Conservation (phyloP, 35 echinoderm and acorn worm genomes). For the Hemicentrotus pulcherrimus region DNA sequence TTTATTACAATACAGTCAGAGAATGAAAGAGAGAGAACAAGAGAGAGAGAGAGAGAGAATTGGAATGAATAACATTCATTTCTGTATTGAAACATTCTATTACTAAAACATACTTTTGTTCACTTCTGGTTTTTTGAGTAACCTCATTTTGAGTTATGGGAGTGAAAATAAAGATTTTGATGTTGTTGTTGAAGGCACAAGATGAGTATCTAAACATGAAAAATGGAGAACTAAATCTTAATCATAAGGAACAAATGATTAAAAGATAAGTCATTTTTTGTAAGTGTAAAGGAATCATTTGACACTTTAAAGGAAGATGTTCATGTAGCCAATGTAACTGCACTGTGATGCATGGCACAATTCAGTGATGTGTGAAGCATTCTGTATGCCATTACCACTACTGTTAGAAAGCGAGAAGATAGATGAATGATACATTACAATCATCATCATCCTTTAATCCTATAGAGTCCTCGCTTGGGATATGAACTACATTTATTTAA, state of each 20-base stretch:
- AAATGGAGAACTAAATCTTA: not conserved
- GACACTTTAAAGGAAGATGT: not conserved
- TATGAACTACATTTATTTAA: slow-evolving; percentile 26
- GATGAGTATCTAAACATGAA: not conserved
- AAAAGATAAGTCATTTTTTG: too few species aligned
- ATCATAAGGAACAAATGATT: too few species aligned
- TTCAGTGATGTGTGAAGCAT: not conserved
- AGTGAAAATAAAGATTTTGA: not conserved
- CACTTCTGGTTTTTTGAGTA: not conserved
- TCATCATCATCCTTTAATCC: not conserved
- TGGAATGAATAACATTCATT: not conserved
- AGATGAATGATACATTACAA: not conserved
- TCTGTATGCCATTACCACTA: not conserved
- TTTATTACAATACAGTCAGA: slow-evolving; percentile 2
- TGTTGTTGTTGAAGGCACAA: not conserved
- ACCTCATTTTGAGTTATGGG: not conserved
- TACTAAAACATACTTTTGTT: not conserved
- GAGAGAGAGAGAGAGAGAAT: not conserved
- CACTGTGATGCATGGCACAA: not conserved
- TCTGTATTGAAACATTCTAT: not conserved
- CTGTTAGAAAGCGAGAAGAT: not conserved
- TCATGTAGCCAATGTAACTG: not conserved
- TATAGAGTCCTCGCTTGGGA: not conserved
- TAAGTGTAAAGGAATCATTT: too few species aligned
- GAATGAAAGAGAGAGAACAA: not conserved